Percentiles rank a stretch among this genome's conserved stretches.
These are phyloP conservation scores for Helogale parvula DNA, from an alignment of 2,113 vertebrate species.

Conservation along the genomic window DNA sequence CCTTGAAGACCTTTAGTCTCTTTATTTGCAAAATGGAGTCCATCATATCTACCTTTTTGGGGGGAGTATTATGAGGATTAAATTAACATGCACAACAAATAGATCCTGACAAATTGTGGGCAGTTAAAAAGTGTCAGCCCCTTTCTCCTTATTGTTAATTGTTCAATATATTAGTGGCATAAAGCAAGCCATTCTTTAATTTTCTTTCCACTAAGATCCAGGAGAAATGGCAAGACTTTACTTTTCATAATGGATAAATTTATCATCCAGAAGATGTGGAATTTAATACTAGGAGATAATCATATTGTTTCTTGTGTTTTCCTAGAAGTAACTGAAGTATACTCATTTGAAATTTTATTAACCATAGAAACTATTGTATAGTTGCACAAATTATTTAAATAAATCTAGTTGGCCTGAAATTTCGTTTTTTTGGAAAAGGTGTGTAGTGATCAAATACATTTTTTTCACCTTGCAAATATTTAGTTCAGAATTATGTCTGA, in stretches of 20 bases:
- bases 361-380: not conserved
- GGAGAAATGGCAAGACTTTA: not conserved
- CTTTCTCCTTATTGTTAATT: constrained; percentile 24
- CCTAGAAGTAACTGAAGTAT: not conserved
- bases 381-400: not conserved
- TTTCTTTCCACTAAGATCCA: not conserved
- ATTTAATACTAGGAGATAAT: not conserved
- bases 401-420: not conserved
- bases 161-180: not conserved
- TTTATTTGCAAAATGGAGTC: constrained; percentile 26
- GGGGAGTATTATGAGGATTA: not conserved
- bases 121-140: not conserved
- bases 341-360: constrained; percentile 25
- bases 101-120: not conserved
- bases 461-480: not conserved
- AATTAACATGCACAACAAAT: not conserved
- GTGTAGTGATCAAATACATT: not conserved
- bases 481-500: not conserved
- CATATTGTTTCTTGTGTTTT: not conserved
- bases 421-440: not conserved
- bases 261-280: not conserved
- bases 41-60: not conserved
- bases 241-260: not conserved
- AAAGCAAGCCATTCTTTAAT: not conserved
- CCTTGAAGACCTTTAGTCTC: not conserved